A percentile compares a stretch with the other conserved stretches of the same genome.
phyloP scores from a whole-genome alignment of 2,797 vertebrate genomes.

The Scarus forsteni region DNA sequence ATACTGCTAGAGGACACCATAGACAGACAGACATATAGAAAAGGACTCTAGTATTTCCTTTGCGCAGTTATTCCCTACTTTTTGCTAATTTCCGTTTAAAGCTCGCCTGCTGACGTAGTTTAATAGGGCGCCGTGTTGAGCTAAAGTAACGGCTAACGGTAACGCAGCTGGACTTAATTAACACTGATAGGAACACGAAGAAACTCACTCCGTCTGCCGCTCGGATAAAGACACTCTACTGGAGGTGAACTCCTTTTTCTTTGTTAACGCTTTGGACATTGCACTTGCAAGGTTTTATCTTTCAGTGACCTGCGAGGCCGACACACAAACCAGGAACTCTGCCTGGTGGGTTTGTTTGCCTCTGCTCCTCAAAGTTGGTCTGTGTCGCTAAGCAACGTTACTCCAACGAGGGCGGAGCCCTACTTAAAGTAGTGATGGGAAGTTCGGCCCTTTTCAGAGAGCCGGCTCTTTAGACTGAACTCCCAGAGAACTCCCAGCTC shows the following conservation, averaged over 20 bases:
- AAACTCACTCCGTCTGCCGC: conserved; percentile 81
- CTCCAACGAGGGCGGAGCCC: conserved; percentile 18
- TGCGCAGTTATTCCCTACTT: too few species aligned
- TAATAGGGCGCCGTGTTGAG: not conserved
- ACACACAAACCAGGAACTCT: not conserved
- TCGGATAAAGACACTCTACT: conserved; percentile 72
- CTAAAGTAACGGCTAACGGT: conserved; percentile 16
- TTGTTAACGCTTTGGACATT: conserved; percentile 76
- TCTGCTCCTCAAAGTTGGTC: conserved; percentile 52
- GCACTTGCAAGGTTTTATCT: not conserved
- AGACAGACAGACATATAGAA: not conserved
- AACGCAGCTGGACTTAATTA: conserved; percentile 4
- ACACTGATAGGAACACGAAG: not conserved
- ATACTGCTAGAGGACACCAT: not conserved
- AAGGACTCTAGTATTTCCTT: too few species aligned
- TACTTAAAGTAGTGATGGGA: too few species aligned
- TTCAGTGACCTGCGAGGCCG: not conserved
- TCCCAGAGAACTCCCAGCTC: too few species aligned
- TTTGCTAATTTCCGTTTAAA: too few species aligned
- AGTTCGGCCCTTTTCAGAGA: too few species aligned
- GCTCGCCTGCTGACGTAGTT: too few species aligned
- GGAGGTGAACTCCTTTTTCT: conserved; percentile 76
- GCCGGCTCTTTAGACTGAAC: too few species aligned
- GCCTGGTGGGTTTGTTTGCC: conserved; percentile 2
- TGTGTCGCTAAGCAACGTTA: conserved; percentile 74